Base-by-base conservation (phyloP, 2,888 invertebrate species). In the Melinaea marsaeus region DNA sequence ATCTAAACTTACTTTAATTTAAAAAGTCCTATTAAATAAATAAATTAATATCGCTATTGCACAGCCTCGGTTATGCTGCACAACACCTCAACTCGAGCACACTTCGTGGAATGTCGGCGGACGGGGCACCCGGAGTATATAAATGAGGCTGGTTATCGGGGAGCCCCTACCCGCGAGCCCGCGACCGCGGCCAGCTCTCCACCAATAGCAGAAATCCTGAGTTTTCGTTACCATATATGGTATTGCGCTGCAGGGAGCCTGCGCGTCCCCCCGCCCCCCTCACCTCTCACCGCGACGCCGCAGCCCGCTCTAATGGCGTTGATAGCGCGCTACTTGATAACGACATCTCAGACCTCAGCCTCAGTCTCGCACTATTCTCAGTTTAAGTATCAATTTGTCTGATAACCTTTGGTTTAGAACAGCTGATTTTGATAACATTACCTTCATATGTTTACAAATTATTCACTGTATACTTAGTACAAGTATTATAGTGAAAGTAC, bases 211-310 rank as follows among this genome's bases (percentile, higher is more conserved):
- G 83, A 82, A 83, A 83, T 85, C 77, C 73, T 73, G 75, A 73
- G 73, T 75, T 79, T 79, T 78, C 93, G 92, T 93, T 91, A 92
- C 94, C 94, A 93, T 94, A 94, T 93, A 94, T 92, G 93, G 94
- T 89, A 92, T 91, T 92, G 88, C 86, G 92, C 91, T 92, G 92
- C 92, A 89, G 90, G 92, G 75, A 75, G 74, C 74, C 74, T 75
- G 88, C 91, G 87, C 82, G 74, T 76, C 77, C 82, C 81, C 80
- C 76, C 76, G 69, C 73, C 69, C 77, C 78, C 71, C 78, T 70
- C 79, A 63, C 69, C 71, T 72, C 75, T 71, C 68, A 64, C 73
- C 66, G 72, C 65, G 64, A 46, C 59, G 63, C 61, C 60, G 57
- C 61, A 51, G 56, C 33, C n/a, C 58, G 58, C 33, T 51, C 55